These are phyloP conservation scores for Graphium colonna DNA, from an alignment of 2,888 invertebrate species.

Conservation along the genomic window DNA sequence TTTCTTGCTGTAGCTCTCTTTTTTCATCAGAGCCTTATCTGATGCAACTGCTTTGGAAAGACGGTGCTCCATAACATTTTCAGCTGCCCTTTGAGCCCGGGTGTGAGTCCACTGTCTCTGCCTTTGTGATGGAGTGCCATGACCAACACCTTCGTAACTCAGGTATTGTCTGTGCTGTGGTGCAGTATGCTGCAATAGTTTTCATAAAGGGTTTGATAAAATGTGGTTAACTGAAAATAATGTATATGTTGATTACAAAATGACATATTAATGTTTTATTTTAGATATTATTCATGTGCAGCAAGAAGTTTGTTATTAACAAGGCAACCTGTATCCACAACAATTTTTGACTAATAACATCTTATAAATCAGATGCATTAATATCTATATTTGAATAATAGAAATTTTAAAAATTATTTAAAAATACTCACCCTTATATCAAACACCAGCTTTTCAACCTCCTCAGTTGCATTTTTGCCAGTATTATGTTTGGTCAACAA, in stretches of 20 bases:
- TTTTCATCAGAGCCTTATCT: conserved; percentile 84
- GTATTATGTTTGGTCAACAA: conserved; percentile 83
- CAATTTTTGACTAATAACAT: no score
- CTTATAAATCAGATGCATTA: not conserved
- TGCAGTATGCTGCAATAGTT: conserved; percentile 84
- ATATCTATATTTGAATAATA: not conserved
- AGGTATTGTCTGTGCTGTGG: conserved; percentile 94
- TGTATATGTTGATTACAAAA: not conserved
- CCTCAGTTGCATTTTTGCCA: conserved; percentile 65
- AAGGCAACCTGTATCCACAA: no score
- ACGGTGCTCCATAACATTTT: conserved; percentile 81
- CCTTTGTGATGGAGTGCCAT: conserved; percentile 88
- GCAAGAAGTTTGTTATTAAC: no score
- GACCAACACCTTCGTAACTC: conserved; percentile 88
- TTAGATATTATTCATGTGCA: conserved; percentile 2
- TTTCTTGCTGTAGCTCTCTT: conserved; percentile 79
- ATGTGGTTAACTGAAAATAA: not conserved
- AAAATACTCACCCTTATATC: conserved; percentile 80
- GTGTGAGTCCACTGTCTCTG: conserved; percentile 87
- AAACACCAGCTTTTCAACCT: conserved; percentile 78
- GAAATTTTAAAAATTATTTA: no score
- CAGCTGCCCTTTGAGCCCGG: conserved; percentile 84
- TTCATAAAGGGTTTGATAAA: conserved; percentile 3
- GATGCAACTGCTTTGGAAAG: conserved; percentile 81
- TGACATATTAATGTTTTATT: not conserved